Conservation (phyloP, 2,888 invertebrate genomes). For the Xestia ashworthii region DNA sequence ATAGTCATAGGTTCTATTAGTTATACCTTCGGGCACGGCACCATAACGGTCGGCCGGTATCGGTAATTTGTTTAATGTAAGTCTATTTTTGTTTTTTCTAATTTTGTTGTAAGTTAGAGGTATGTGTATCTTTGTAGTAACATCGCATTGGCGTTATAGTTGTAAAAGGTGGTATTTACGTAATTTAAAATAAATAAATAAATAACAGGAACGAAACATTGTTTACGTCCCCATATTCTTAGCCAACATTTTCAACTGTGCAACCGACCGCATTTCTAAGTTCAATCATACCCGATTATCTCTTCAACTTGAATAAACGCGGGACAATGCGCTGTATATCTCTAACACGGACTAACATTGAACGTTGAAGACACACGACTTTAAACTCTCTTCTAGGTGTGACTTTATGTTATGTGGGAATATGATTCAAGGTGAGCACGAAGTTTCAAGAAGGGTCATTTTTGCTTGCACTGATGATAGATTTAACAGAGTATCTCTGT, state of each 20-base stretch:
- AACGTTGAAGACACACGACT: slow-evolving; percentile 9
- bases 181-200: too few species aligned
- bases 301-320: slow-evolving; percentile 28
- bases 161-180: too few species aligned
- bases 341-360: slow-evolving; percentile 1
- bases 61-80: too few species aligned
- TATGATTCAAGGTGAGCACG: slow-evolving; percentile 2
- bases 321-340: slow-evolving; percentile 36
- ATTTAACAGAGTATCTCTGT: background rate
- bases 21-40: too few species aligned
- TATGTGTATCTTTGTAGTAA: too few species aligned
- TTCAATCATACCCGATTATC: slow-evolving; percentile 51
- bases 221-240: background rate
- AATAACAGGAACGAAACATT: too few species aligned
- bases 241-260: background rate
- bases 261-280: background rate
- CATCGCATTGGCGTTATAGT: too few species aligned
- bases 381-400: slow-evolving; percentile 5
- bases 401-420: background rate
- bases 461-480: background rate
- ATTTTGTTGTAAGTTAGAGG: too few species aligned
- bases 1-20: too few species aligned
- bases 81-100: too few species aligned
- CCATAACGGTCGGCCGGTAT: too few species aligned
- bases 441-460: background rate